These are phyloP conservation scores for Oscheius sp. DNA, from an alignment of 2,888 invertebrate genomes.

Conservation along the genomic window DNA sequence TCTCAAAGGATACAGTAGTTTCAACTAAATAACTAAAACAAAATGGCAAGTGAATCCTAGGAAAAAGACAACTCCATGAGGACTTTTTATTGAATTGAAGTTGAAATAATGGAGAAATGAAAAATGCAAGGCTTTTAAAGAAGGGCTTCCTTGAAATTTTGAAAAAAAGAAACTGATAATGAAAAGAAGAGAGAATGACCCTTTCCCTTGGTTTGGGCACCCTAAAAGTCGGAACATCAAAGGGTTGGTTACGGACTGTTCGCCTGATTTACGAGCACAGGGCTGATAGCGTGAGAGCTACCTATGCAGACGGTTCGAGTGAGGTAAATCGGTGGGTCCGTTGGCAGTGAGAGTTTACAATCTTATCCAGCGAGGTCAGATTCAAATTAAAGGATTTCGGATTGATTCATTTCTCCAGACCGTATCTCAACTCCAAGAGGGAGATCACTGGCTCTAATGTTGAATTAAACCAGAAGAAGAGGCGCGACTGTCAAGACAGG, in stretches of 20 bases:
- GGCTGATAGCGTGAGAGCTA: constrained; percentile 28
- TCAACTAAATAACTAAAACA: too few relatives aligned
- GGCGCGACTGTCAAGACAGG: too few relatives aligned
- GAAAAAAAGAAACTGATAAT: background rate
- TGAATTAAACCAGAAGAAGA: too few relatives aligned
- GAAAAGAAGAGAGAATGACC: background rate
- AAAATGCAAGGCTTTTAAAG: background rate
- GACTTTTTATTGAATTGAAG: background rate
- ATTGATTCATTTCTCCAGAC: too few relatives aligned
- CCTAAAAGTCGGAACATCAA: constrained; percentile 10
- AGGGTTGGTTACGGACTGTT: constrained; percentile 26
- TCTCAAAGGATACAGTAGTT: background rate
- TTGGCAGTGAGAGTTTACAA: background rate
- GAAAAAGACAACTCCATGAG: too few relatives aligned
- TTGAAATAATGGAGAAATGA: background rate
- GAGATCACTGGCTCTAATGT: too few relatives aligned
- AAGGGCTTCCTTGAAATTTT: background rate
- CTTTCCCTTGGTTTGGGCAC: background rate
- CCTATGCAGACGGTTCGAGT: too few relatives aligned
- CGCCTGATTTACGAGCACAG: constrained; percentile 26
- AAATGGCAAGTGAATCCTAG: too few relatives aligned
- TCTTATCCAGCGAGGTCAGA: background rate
- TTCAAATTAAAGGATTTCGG: too few relatives aligned
- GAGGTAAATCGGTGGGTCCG: background rate
- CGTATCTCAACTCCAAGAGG: too few relatives aligned